Conservation (phyloP, 2,797 vertebrate species). For the Tachyglossus aculeatus region DNA sequence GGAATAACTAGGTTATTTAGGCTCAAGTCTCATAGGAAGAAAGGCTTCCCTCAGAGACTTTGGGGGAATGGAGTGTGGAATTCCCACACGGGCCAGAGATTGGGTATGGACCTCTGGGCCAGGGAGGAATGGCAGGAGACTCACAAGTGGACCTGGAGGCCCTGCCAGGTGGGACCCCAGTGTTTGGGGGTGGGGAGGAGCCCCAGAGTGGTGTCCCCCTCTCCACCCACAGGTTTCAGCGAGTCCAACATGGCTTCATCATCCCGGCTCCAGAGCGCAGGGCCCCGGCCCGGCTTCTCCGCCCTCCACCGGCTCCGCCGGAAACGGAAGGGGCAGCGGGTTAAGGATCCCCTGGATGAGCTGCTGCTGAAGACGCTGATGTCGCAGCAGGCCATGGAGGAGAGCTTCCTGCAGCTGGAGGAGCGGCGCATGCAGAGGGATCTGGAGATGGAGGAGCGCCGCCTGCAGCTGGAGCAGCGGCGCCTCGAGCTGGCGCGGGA, state of each 20-base stretch:
- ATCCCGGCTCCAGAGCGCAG: constrained; percentile 56
- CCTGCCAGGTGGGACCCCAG: neutral
- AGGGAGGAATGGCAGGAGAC: too few species aligned
- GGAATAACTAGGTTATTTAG: too few species aligned
- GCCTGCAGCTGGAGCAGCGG: constrained; percentile 82
- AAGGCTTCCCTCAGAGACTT: too few species aligned
- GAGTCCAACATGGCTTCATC: constrained; percentile 77
- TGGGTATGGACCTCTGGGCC: too few species aligned
- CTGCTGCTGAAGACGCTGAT: constrained; percentile 76
- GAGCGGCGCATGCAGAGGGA: constrained; percentile 80
- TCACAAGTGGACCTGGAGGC: too few species aligned
- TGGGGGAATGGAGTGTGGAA: too few species aligned
- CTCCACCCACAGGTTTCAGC: constrained; percentile 76
- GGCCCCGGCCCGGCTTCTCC: constrained; percentile 69
- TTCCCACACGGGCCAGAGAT: too few species aligned
- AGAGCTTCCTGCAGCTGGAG: constrained; percentile 82
- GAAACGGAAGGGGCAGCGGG: constrained; percentile 71
- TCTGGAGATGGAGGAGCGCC: constrained; percentile 78
- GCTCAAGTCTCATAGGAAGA: too few species aligned
- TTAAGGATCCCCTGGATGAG: constrained; percentile 66
- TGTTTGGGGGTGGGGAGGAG: neutral
- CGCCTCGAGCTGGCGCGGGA: constrained; percentile 79
- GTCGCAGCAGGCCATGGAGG: constrained; percentile 57
- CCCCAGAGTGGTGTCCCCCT: neutral
- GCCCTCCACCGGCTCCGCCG: constrained; percentile 75